Base-by-base conservation (phyloP, 2,888 invertebrate genomes). In the Lamellibrachia columna region DNA sequence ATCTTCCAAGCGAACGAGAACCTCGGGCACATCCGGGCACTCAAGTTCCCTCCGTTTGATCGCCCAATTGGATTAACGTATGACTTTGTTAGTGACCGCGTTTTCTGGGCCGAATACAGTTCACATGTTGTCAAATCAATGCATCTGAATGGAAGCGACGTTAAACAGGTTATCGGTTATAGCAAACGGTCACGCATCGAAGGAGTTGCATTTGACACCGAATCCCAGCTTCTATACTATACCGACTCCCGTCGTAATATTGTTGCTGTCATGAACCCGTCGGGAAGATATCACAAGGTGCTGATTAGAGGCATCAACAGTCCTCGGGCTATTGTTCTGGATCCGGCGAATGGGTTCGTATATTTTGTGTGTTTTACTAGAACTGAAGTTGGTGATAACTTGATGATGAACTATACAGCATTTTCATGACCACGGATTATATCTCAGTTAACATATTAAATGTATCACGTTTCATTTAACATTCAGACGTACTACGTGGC, bases 1-100 rank as follows among this genome's bases (percentile, higher is more conserved):
- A 97, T 99, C 90, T 98, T 98, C 0, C 97, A 98, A 95, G 98
- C 98, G 93, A 98, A 98, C 0, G 96, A 98, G 22, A 98, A 98
- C 97, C 94, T 93, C 9, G 52, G n/a, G 9, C 22, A 28, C 60
- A 60, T 93, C 40, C 60, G 93, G 8, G 93, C 94, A 15, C 28
- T 93, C 28, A 92, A 92, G 52, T 90, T 92, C 90, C 94, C 94
- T 15, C 91, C 93, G 11, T 52, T 55, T n/a, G 93, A 93, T 91
- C 91, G 94, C 52, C 98, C 98, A 0, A 98, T 98, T 9, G 98
- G 98, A 0, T 97, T 98, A 0, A 98, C 98, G 95, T 98, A 97
- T 96, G 98, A 98, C 95, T 98, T 98, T 97, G 97, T 97, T 91
- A 97, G 97, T 92, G 97, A 98, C 94, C 96, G 97, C 90, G 97